These are phyloP conservation scores for Sorex maritimensis DNA, from an alignment of 2,797 vertebrate species.

Conservation along the genomic window DNA sequence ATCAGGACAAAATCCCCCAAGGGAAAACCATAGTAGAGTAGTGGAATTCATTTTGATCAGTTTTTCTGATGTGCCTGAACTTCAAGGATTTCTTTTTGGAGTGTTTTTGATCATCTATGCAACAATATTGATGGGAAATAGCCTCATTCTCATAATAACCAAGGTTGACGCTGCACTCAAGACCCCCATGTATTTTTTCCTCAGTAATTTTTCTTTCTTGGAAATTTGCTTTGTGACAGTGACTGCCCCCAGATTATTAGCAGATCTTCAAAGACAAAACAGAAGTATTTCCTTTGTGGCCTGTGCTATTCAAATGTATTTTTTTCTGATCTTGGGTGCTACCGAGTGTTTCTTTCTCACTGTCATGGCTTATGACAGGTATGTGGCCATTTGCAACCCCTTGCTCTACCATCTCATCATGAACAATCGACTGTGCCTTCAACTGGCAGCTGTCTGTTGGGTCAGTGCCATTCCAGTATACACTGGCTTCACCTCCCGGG, in stretches of 20 bases:
- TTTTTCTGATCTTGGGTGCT: slow-evolving; percentile 70
- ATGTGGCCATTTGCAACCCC: slow-evolving; percentile 69
- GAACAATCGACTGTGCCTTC: slow-evolving; percentile 15
- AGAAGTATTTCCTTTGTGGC: slow-evolving; percentile 62
- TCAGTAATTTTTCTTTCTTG: slow-evolving; percentile 75
- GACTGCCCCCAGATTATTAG: slow-evolving; percentile 72
- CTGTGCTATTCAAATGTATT: slow-evolving; percentile 73
- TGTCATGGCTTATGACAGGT: slow-evolving; percentile 64
- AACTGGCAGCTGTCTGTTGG: slow-evolving; percentile 58
- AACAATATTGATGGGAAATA: slow-evolving; percentile 73
- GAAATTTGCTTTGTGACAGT: slow-evolving; percentile 73
- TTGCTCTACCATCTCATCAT: slow-evolving; percentile 67
- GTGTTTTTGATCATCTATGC: slow-evolving; percentile 59
- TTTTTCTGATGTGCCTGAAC: background rate
- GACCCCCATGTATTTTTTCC: slow-evolving; percentile 76
- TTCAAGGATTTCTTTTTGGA: slow-evolving; percentile 76
- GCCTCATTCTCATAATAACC: slow-evolving; percentile 69
- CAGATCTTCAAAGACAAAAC: slow-evolving; percentile 58
- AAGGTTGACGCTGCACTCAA: slow-evolving; percentile 19
- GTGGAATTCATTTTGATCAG: slow-evolving; percentile 59
- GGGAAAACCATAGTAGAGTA: background rate
- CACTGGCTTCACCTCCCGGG: background rate
- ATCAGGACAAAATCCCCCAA: background rate
- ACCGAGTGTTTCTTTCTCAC: slow-evolving; percentile 72
- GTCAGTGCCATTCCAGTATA: slow-evolving; percentile 39